These are phyloP conservation scores for Erpetoichthys calabaricus DNA, from an alignment of 2,797 vertebrate genomes.

Conservation along the genomic window DNA sequence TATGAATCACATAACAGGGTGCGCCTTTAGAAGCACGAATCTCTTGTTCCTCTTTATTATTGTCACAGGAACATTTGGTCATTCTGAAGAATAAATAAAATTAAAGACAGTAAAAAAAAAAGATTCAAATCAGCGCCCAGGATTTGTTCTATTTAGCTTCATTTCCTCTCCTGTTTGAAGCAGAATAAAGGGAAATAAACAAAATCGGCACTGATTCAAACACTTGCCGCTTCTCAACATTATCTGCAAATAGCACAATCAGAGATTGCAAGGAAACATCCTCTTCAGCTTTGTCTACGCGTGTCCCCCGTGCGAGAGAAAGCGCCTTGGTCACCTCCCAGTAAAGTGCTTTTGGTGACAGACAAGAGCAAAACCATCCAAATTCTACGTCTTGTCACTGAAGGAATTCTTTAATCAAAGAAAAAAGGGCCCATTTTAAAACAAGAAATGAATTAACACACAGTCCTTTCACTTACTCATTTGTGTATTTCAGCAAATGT, in stretches of 20 bases:
- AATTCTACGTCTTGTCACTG: neutral
- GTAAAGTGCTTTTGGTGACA: neutral
- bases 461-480: neutral
- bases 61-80: neutral
- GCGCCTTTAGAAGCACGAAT: no score
- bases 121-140: neutral
- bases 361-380: neutral
- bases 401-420: neutral
- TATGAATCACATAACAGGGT: no score
- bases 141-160: neutral
- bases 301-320: neutral
- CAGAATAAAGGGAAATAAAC: neutral
- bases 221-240: neutral
- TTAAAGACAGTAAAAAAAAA: neutral
- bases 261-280: neutral
- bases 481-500: no score
- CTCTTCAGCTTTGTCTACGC: neutral
- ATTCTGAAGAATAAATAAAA: neutral
- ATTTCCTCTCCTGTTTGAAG: slow-evolving; percentile 1
- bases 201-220: neutral
- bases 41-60: neutral
- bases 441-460: slow-evolving; percentile 1
- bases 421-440: neutral
- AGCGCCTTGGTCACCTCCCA: neutral
- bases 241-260: slow-evolving; percentile 2